A percentile compares a stretch with the other conserved stretches of the same genome.
Conservation (phyloP, 1,140 invertebrate genomes). For the Drosophila trapezifrons region DNA sequence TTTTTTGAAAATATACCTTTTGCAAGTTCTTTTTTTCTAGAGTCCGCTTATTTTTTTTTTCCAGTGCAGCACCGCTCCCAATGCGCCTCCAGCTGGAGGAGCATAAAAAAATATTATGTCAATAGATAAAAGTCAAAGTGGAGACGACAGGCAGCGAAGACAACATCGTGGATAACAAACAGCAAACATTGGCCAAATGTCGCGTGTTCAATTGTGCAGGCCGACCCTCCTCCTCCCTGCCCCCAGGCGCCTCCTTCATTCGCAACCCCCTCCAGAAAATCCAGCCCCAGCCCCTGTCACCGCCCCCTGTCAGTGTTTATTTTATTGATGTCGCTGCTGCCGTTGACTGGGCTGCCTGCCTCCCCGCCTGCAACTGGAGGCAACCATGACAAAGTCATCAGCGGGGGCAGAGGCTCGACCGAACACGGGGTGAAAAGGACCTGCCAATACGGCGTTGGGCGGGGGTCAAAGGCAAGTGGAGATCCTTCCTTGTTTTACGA, state of each 20-base stretch:
- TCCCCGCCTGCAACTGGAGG: constrained; percentile 43
- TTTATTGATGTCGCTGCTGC: constrained; percentile 75
- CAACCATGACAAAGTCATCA: constrained; percentile 65
- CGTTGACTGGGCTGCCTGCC: constrained; percentile 38
- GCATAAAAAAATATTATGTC: constrained; percentile 79
- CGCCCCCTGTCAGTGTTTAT: constrained; percentile 69
- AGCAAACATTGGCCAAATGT: constrained; percentile 67
- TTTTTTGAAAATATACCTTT: no score
- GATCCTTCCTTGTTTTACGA: constrained; percentile 69
- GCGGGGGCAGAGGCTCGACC: constrained; percentile 12
- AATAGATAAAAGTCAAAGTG: constrained; percentile 80
- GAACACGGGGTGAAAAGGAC: constrained; percentile 8
- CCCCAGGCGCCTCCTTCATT: constrained; percentile 27
- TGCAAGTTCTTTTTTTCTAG: no score
- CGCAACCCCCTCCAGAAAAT: constrained; percentile 2
- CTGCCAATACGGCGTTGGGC: neutral
- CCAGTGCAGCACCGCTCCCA: neutral
- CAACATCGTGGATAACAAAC: constrained; percentile 42
- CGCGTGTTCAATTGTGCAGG: constrained; percentile 73
- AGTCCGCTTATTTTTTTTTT: neutral
- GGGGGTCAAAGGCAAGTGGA: constrained; percentile 19
- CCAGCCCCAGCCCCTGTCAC: neutral
- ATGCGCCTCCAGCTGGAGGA: constrained; percentile 10
- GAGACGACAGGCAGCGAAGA: constrained; percentile 49
- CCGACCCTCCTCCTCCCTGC: constrained; percentile 11